Evolutionary conservation across 1,140 invertebrate species (phyloP), one percentile per base, ranked within the genome.

Genomic region (Euglossa dilemma): DNA sequence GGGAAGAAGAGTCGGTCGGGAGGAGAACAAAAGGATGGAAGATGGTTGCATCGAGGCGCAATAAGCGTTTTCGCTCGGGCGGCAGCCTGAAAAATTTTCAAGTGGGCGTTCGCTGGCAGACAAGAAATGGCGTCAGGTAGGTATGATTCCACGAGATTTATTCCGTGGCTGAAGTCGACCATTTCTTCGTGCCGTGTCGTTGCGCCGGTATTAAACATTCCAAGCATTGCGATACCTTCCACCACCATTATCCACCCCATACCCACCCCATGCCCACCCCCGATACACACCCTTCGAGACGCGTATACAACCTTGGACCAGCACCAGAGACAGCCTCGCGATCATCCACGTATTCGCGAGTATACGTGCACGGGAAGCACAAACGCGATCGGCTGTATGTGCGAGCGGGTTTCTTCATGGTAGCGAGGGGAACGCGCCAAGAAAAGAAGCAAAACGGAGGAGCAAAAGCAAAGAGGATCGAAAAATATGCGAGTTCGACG

Each of bases 131-230:
- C 86, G 74, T 76, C 81, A 59, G 71, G 76, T 50, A 71, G 87
- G 85, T 89, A 88, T 86, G 89, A 89, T 83, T 76, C 86, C 69
- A 61, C 63, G 86, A 88, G 85, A 92, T 91, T 92, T 92, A 93
- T 93, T 93, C 87, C 86, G 77, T 75, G 75, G 89, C 86, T 88
- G 88, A 91, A 85, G 88, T 76, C 88, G 88, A 84, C 87, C 86
- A 90, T 91, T 91, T 89, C 87, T 92, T 88, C 72, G 89, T 89
- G 90, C 79, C 88, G 87, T 92, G 87, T 91, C 91, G 88, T 90
- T 92, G 86, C 89, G 85, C 86, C 89, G 89, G 92, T 93, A 93
- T 93, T 92, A 93, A 93, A 93, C 92, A 93, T 93, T 93, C 91
- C 92, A 89, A 85, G 90, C 89, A 93, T 93, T 87, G 89, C 91